These are phyloP conservation scores for Megaptera novaeangliae DNA, from an alignment of 2,113 vertebrate genomes.

Conservation along the genomic window DNA sequence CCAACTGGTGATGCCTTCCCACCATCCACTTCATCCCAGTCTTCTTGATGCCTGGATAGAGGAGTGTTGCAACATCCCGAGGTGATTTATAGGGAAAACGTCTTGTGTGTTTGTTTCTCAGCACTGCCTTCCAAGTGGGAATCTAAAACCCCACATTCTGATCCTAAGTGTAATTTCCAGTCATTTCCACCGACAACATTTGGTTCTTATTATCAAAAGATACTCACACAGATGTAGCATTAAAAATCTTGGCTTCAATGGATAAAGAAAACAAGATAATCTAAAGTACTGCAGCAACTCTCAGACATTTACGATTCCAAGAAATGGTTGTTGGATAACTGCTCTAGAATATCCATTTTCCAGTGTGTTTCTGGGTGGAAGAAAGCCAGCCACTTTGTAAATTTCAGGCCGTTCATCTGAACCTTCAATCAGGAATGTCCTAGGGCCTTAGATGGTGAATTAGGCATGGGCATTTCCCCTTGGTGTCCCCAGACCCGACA, in stretches of 20 bases:
- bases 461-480: background rate
- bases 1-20: background rate
- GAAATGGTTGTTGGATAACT: slow-evolving; percentile 48
- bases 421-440: background rate
- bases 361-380: slow-evolving; percentile 40
- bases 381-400: background rate
- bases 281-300: slow-evolving; percentile 39
- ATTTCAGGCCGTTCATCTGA: background rate
- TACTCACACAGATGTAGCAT: slow-evolving; percentile 40
- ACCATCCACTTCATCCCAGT: accelerated
- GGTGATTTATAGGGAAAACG: slow-evolving; percentile 57
- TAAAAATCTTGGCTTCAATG: slow-evolving; percentile 25
- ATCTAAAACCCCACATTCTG: slow-evolving; percentile 58
- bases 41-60: background rate
- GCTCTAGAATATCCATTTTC: slow-evolving; percentile 36
- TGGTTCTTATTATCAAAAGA: slow-evolving; percentile 71
- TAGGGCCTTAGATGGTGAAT: accelerated
- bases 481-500: background rate
- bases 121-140: slow-evolving; percentile 36
- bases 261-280: slow-evolving; percentile 67
- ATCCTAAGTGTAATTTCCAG: slow-evolving; percentile 63
- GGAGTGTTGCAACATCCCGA: background rate
- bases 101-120: slow-evolving; percentile 39
- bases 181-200: slow-evolving; percentile 67
- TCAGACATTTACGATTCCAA: slow-evolving; percentile 61